Evolutionary conservation across 1,140 invertebrate genomes (phyloP), one percentile per base, ranked within the genome.

Genomic region (Teleogryllus occipitalis): DNA sequence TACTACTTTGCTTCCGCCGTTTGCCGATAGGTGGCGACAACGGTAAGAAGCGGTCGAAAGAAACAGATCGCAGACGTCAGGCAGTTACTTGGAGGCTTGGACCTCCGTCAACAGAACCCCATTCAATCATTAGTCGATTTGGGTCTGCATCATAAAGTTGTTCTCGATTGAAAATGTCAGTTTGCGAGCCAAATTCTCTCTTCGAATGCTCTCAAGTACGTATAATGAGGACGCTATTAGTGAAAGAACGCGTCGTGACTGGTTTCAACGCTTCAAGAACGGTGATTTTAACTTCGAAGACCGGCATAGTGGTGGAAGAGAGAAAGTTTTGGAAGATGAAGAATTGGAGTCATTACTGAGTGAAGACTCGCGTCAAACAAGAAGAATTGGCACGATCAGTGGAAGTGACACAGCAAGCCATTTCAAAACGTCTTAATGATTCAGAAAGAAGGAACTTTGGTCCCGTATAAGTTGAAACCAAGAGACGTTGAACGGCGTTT

Each of bases 401-500:
- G 49, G 49, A 15, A 8, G n/a, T n/a, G n/a, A n/a, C n/a, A n/a
- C 49, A 54, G 15, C 49, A 54, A 54, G 49, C 15, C 49, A 54
- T 54, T 54, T 54, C 49, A 54, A 54, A 54, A 54, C 15, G 49
- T 15, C 49, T 54, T 8, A 54, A 54, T 54, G 49, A 54, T 54
- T 54, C 15, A 54, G 49, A 54, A 54, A 54, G 8, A 75, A 82
- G 81, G 74, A 80, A 46, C 22, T 75, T 49, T 82, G 82, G 81
- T 83, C 18, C 83, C 83, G 65, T 83, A 83, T 80, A 81, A 84
- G 54, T 79, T 83, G 77, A 84, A 82, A 80, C 81, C 78, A 74
- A 82, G 83, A 82, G 82, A 83, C 74, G 77, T 83, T 49, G 83
- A 82, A 81, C 79, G 82, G 15, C 82, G 82, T 75, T 80, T 82